Base-by-base conservation (phyloP, 1,140 invertebrate genomes). In the Semibalanus balanoides region DNA sequence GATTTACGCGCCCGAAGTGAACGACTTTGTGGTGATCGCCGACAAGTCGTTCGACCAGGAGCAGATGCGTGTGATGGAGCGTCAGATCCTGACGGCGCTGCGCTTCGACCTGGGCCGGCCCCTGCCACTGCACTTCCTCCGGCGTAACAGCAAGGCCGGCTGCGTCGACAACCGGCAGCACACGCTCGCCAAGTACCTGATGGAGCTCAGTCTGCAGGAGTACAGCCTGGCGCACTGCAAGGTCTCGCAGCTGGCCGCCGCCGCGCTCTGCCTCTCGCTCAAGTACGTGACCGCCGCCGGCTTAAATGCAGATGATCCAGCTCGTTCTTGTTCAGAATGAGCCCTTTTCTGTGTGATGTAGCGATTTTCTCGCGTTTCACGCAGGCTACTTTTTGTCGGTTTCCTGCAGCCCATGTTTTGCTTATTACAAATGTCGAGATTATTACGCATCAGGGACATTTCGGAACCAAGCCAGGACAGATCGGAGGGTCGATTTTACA, bases 1-100 rank as follows among this genome's bases (percentile, higher is more conserved):
- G 86, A 93, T 97, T 82, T 94, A 92, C 81, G 87, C 91, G 9
- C 95, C 96, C 3, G 92, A 94, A 76, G 88, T 97, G 35, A 85
- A 84, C 0, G 96, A 98, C 83, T 98, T 96, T 86, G 90, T 95
- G 14, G 96, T 92, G 81, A 93, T 98, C 71, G 93, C 94, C 28
- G 95, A 96, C 83, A 90, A 95, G 83, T 90, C 94, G 0, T 98
- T 94, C 82, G 88, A 88, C 0, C 91, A 90, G 80, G 81, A 85
- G 17, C 91, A 97, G 80, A 90, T 98, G 51, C 84, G 92, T 28
- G 84, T 88, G 74, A 97, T 96, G 90, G 96, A 98, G 85, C 85
- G 87, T 77, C 84, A 90, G 30, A 93, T 96, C 31, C 85, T 97
- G 28, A 87, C 86, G 77, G 86, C 85, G 0, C 83, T 98, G 19